A percentile compares a stretch with the other conserved stretches of the same genome.
Evolutionary conservation across 1,140 invertebrate species (phyloP).

Genomic region (Atta texana): DNA sequence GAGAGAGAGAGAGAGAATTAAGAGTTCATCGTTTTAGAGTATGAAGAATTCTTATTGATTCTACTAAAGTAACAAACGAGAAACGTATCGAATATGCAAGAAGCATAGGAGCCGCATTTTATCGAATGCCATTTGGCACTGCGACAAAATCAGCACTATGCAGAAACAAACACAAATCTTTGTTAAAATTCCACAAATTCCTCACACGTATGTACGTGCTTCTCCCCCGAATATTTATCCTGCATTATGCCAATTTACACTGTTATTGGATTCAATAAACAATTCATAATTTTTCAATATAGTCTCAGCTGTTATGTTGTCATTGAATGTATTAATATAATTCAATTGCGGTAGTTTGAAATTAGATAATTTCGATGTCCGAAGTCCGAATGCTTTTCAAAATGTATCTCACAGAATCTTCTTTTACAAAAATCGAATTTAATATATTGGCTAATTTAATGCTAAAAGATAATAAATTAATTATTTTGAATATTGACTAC

Average conservation of each 20-base stretch:
- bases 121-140: constrained; percentile 48
- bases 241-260: not conserved
- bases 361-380: not conserved
- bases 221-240: not conserved
- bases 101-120: not conserved
- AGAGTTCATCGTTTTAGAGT: not conserved
- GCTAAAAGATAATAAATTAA: too few relatives aligned
- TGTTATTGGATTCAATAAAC: constrained; percentile 15
- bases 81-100: not conserved
- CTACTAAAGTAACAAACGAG: not conserved
- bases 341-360: not conserved
- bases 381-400: not conserved
- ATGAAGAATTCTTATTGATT: not conserved
- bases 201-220: not conserved
- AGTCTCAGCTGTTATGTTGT: not conserved
- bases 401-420: not conserved
- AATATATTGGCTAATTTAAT: too few relatives aligned
- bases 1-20: not conserved
- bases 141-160: constrained; percentile 27
- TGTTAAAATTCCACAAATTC: constrained; percentile 27
- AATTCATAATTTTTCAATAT: not conserved
- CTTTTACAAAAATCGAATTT: too few relatives aligned
- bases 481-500: too few relatives aligned
- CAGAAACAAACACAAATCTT: constrained; percentile 24
- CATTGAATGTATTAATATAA: not conserved